A percentile compares a stretch with the other conserved stretches of the same genome.
phyloP scores from a whole-genome alignment of 2,113 vertebrate species.

The Trochalopteron elliotii region DNA sequence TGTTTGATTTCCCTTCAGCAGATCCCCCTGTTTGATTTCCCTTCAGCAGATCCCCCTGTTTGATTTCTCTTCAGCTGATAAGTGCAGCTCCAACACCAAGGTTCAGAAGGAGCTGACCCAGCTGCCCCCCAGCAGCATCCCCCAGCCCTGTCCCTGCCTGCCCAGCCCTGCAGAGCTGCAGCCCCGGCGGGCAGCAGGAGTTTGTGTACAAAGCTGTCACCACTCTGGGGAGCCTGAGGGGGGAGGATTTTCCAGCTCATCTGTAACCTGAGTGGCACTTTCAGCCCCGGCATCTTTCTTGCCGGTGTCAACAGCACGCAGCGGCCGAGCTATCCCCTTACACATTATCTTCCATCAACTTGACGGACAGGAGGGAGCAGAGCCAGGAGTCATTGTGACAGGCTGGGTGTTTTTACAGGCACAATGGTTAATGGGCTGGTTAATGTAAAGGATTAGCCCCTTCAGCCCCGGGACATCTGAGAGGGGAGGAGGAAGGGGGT shows the following conservation, averaged over 20 bases:
- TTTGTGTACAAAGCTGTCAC: conserved; percentile 69
- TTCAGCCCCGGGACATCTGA: conserved; percentile 14
- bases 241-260: conserved; percentile 66
- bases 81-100: neutral
- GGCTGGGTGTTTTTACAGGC: conserved; percentile 64
- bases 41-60: neutral
- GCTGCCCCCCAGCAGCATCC: neutral
- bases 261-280: conserved; percentile 70
- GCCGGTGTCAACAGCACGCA: conserved; percentile 64
- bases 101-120: neutral
- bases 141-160: neutral
- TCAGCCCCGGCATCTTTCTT: conserved; percentile 61
- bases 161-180: conserved; percentile 1
- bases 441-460: conserved; percentile 70
- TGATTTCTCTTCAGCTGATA: neutral
- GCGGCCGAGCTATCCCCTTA: conserved; percentile 36
- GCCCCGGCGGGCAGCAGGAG: conserved; percentile 5
- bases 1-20: neutral
- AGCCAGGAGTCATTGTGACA: conserved; percentile 45
- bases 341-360: conserved; percentile 57
- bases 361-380: conserved; percentile 60
- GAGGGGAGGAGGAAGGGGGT: neutral
- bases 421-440: conserved; percentile 63
- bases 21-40: neutral
- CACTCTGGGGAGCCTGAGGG: conserved; percentile 42